Evolutionary conservation across 2,113 vertebrate genomes (phyloP).

Genomic region (Tonatia bakeri): DNA sequence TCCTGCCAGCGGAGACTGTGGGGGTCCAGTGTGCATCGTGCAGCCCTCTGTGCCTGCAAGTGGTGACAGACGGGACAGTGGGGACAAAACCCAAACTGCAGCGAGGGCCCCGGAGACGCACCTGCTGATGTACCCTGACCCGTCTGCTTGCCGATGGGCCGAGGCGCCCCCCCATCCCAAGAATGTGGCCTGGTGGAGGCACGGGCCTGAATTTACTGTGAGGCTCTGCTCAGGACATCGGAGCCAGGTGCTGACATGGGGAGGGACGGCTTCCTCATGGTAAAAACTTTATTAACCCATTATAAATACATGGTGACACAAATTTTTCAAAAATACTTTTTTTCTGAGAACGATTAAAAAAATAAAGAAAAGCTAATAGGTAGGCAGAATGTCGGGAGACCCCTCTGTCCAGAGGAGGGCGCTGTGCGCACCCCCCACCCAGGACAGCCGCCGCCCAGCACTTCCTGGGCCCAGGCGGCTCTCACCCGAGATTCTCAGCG

Average conservation of each 20-base stretch:
- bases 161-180: fast-evolving
- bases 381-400: not conserved
- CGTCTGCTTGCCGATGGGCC: fast-evolving
- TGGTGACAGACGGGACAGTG: fast-evolving
- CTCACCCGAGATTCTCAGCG: not conserved
- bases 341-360: slow-evolving; percentile 28
- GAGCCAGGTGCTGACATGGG: not conserved
- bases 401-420: not conserved
- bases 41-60: not conserved
- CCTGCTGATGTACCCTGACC: not conserved
- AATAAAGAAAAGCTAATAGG: slow-evolving; percentile 69
- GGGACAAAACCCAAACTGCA: not conserved
- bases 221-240: not conserved
- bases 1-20: not conserved
- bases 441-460: not conserved
- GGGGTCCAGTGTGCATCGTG: fast-evolving
- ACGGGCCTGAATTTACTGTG: not conserved
- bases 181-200: not conserved
- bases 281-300: slow-evolving; percentile 65
- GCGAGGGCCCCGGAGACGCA: fast-evolving
- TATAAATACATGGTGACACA: slow-evolving; percentile 65
- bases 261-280: not conserved
- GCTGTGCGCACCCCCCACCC: too few relatives aligned
- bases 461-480: too few relatives aligned
- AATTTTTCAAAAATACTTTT: slow-evolving; percentile 63